Evolutionary conservation across 2,113 vertebrate genomes (phyloP).

Genomic region (Spilogale gracilis): DNA sequence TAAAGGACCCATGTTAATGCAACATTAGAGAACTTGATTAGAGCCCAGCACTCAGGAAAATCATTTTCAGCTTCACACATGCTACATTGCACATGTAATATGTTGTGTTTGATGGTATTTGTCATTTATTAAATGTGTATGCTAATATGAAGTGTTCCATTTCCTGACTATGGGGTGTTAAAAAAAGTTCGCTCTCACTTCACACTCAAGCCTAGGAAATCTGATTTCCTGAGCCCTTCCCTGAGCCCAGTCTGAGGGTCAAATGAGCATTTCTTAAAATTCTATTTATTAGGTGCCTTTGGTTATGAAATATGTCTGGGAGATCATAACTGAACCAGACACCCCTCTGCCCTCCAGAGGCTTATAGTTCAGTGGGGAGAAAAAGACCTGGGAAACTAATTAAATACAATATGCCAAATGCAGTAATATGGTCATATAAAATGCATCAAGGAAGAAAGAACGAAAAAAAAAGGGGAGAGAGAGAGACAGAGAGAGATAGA

Average conservation of each 20-base stretch:
- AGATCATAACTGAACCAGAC: not conserved
- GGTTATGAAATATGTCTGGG: not conserved
- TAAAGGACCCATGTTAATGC: conserved; percentile 71
- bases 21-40: conserved; percentile 79
- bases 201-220: not conserved
- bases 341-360: conserved; percentile 13
- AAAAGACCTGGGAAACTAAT: not conserved
- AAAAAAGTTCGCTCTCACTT: conserved; percentile 60
- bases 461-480: not conserved
- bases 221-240: not conserved
- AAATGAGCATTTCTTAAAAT: not conserved
- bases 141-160: conserved; percentile 70
- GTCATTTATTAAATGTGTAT: conserved; percentile 78
- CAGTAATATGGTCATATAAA: not conserved
- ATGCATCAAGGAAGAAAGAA: not conserved
- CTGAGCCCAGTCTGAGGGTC: not conserved
- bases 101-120: conserved; percentile 70
- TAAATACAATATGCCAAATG: not conserved
- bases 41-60: conserved; percentile 72
- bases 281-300: not conserved
- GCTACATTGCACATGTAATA: conserved; percentile 78
- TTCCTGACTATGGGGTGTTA: conserved; percentile 41
- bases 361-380: not conserved
- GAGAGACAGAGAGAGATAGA: conserved; percentile 15
- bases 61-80: conserved; percentile 73